These are phyloP conservation scores for Nomada flava DNA, from an alignment of 2,888 invertebrate species.

Conservation along the genomic window DNA sequence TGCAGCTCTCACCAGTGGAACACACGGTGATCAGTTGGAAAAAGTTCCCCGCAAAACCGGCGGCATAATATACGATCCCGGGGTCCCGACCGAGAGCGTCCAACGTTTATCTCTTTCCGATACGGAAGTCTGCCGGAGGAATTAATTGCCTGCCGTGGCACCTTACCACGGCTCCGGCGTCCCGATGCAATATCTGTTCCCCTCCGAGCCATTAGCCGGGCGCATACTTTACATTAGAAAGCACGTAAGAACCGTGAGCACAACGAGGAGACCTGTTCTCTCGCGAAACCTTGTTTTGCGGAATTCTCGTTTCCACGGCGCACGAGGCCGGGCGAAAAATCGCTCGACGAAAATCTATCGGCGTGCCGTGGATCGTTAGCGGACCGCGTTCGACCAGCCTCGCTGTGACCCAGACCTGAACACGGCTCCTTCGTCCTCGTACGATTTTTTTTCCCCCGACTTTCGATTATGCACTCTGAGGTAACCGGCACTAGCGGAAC, in stretches of 20 bases:
- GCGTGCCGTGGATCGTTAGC: constrained; percentile 56
- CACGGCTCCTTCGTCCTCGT: constrained; percentile 23
- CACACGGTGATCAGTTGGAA: constrained; percentile 47
- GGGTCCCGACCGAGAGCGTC: constrained; percentile 69
- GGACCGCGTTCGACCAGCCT: constrained; percentile 30
- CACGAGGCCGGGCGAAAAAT: constrained; percentile 28
- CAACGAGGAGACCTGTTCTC: constrained; percentile 60
- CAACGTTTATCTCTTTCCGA: constrained; percentile 74
- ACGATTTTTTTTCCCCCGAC: not conserved
- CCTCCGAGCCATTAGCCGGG: constrained; percentile 70
- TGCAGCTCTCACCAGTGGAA: constrained; percentile 37
- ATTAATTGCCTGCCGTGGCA: constrained; percentile 74
- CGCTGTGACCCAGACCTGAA: constrained; percentile 13
- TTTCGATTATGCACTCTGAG: constrained; percentile 20
- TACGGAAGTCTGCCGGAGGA: constrained; percentile 73
- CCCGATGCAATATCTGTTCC: constrained; percentile 74
- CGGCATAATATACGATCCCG: constrained; percentile 70
- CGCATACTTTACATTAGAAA: constrained; percentile 74
- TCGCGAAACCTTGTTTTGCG: constrained; percentile 66
- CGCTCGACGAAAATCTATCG: constrained; percentile 51
- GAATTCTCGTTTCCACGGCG: constrained; percentile 52
- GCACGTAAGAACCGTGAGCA: constrained; percentile 66
- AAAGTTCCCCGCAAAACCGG: constrained; percentile 62
- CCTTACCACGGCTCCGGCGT: constrained; percentile 67
- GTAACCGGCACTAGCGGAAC: not conserved